These are phyloP conservation scores for Drosophila yakuba DNA, from an alignment of 1,140 invertebrate species.

Conservation along the genomic window DNA sequence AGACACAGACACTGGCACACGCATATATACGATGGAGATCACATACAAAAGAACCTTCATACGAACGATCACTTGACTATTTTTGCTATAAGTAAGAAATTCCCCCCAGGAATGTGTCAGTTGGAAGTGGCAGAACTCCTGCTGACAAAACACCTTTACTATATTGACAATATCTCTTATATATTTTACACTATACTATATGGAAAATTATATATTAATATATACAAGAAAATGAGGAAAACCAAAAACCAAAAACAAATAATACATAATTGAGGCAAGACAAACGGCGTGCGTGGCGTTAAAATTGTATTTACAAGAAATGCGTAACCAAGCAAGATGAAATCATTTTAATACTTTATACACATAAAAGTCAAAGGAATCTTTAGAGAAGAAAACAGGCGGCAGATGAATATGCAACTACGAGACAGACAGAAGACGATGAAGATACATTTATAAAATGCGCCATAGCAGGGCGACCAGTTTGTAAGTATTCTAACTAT, in stretches of 20 bases:
- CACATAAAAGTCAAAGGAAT: slow-evolving; percentile 75
- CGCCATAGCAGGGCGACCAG: slow-evolving; percentile 63
- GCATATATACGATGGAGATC: slow-evolving; percentile 49
- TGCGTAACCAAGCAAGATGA: slow-evolving; percentile 67
- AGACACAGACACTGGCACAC: slow-evolving; percentile 20
- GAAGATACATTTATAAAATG: slow-evolving; percentile 73
- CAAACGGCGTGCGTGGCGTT: slow-evolving; percentile 47
- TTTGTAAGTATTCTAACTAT: slow-evolving; percentile 80
- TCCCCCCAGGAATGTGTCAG: slow-evolving; percentile 81
- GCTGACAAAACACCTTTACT: slow-evolving; percentile 84
- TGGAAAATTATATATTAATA: slow-evolving; percentile 81
- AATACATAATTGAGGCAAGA: slow-evolving; percentile 44
- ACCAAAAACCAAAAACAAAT: slow-evolving; percentile 38
- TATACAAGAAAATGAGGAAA: slow-evolving; percentile 74
- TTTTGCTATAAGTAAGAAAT: slow-evolving; percentile 83
- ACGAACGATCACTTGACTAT: slow-evolving; percentile 82
- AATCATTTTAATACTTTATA: slow-evolving; percentile 84
- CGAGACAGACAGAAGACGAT: slow-evolving; percentile 54
- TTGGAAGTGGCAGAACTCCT: slow-evolving; percentile 73
- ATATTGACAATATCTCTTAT: slow-evolving; percentile 85
- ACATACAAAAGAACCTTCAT: slow-evolving; percentile 68
- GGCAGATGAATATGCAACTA: slow-evolving; percentile 53
- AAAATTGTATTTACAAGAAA: slow-evolving; percentile 79
- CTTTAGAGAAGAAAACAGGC: slow-evolving; percentile 38
- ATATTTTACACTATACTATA: slow-evolving; percentile 84